A percentile compares a stretch with the other conserved stretches of the same genome.
Evolutionary conservation across 2,797 vertebrate genomes (phyloP).

Genomic region (Melopsittacus undulatus): DNA sequence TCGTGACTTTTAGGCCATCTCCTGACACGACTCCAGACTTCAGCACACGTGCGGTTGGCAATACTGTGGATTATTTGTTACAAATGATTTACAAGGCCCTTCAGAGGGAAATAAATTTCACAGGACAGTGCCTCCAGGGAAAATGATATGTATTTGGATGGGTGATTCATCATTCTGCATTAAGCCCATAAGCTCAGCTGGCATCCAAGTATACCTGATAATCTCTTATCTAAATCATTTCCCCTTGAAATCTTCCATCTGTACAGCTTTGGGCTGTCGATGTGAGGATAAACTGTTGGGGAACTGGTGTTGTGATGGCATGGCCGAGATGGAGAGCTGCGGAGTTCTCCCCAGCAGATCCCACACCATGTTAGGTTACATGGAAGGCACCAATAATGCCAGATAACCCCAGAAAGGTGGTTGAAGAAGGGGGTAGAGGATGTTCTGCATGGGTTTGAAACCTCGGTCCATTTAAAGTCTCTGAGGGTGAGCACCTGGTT

Average conservation of each 20-base stretch:
- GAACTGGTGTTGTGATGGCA: background rate
- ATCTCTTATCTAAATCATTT: constrained; percentile 65
- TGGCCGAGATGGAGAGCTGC: background rate
- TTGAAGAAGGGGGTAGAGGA: background rate
- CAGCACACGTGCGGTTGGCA: background rate
- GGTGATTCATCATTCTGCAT: constrained; percentile 57
- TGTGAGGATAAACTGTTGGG: background rate
- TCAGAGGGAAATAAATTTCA: constrained; percentile 56
- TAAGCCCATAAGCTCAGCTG: constrained; percentile 44
- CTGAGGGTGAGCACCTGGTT: background rate
- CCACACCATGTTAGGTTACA: rapidly evolving
- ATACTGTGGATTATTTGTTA: constrained; percentile 36
- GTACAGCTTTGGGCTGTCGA: constrained; percentile 9
- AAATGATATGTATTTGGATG: constrained; percentile 41
- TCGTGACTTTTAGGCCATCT: background rate
- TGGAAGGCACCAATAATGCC: background rate
- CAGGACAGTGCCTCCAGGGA: constrained; percentile 44
- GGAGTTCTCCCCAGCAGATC: background rate
- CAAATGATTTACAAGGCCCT: constrained; percentile 45
- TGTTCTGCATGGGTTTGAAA: background rate
- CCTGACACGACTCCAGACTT: background rate
- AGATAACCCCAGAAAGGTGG: background rate
- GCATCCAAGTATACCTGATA: constrained; percentile 42
- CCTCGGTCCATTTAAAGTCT: background rate
- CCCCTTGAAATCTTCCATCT: constrained; percentile 56